Evolutionary conservation across 2,797 vertebrate species (phyloP), one percentile per base, ranked within the genome.

Genomic region (Ceyx erithaca): DNA sequence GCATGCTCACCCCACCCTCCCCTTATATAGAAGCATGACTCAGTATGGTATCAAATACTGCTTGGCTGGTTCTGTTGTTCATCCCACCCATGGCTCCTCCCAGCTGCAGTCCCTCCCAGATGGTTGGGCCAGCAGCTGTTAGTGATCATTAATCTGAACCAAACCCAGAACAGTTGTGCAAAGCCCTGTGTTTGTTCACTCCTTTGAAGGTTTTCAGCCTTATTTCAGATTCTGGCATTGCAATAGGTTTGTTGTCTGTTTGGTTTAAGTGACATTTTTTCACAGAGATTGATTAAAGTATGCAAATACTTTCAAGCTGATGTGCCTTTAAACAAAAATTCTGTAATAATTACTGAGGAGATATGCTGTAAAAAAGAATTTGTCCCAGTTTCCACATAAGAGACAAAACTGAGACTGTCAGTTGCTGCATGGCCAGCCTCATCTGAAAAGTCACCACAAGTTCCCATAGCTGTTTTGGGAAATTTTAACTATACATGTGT

Each of bases 211-310:
- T 67, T 80, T 90, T 69, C 54, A 90, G 49, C 22, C 31, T 51
- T 77, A 35, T 86, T 94, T 92, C 41, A 9, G 58, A 62, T 48
- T 79, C 23, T 59, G 33, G 6, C 33, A 30, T 40, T 91, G 45
- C 6, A 51, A 18, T 21, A 45, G 20, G 12, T 21, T 52, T 45
- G 30, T 67, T 0, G 2, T 5, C 16, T 66, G 9, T 37, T 81
- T 81, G 12, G 11, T 80, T 41, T 25, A 78, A 87, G 28, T 26
- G 1, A 18, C 41, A 43, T 58, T 90, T 95, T 94, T 93, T 75
- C 71, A 86, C 33, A 37, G 30, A 72, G 63, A 33, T 43, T 20
- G 43, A 76, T 73, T 88, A 75, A 83, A 72, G 20, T 37, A 86
- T 64, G 68, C 45, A 71, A 90, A 71, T 61, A 55, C 3, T 21